Conservation (phyloP, 2,797 vertebrate genomes). For the Nannoperca australis region DNA sequence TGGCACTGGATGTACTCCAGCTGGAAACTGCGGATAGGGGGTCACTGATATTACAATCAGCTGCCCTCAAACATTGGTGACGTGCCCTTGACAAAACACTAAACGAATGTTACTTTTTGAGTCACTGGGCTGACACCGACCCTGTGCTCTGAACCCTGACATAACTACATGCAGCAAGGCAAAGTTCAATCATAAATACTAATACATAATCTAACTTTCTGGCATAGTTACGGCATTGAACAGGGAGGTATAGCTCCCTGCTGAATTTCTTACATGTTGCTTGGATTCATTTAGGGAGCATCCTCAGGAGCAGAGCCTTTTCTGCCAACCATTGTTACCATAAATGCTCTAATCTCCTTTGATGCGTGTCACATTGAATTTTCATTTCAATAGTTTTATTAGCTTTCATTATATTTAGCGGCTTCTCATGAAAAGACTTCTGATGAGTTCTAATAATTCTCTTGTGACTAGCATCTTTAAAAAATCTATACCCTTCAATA, state of each 20-base stretch:
- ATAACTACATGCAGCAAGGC: not conserved
- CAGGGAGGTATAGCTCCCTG: not conserved
- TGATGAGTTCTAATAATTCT: constrained; percentile 54
- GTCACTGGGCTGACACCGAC: constrained; percentile 10
- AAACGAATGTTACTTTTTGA: constrained; percentile 3
- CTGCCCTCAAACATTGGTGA: constrained; percentile 10
- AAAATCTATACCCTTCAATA: constrained; percentile 28
- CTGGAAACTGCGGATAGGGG: constrained; percentile 38
- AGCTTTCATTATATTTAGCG: constrained; percentile 47
- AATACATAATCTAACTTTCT: not conserved
- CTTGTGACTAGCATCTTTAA: constrained; percentile 32
- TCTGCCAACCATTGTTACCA: constrained; percentile 27
- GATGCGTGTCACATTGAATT: constrained; percentile 39
- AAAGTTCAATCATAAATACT: constrained; percentile 11
- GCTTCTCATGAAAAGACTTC: constrained; percentile 40
- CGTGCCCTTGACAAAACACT: constrained; percentile 6
- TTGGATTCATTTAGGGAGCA: constrained; percentile 18
- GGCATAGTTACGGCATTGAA: not conserved
- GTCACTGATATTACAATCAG: constrained; percentile 27
- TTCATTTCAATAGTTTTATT: constrained; percentile 39
- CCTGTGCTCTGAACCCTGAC: constrained; percentile 21
- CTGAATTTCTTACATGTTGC: constrained; percentile 33
- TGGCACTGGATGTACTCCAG: constrained; percentile 7
- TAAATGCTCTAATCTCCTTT: constrained; percentile 44
- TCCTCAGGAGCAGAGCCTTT: constrained; percentile 17